phyloP scores from a whole-genome alignment of 1,140 invertebrate species.

The Bombus pyrosoma region DNA sequence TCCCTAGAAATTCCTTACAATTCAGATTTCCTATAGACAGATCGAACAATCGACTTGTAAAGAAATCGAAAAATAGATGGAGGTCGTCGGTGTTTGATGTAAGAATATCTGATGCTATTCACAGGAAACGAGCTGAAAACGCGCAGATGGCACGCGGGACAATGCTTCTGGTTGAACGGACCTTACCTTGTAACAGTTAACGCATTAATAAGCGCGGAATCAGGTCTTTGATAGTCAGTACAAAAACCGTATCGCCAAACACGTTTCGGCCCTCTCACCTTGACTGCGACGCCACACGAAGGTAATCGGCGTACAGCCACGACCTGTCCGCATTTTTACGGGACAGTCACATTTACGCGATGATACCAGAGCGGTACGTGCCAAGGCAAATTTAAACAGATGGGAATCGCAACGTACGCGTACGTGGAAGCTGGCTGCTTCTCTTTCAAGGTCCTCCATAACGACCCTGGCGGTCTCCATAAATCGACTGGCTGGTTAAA shows the following conservation, averaged over 20 bases:
- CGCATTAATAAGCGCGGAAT: constrained; percentile 1
- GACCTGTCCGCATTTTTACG: not conserved
- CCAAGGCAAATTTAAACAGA: constrained; percentile 16
- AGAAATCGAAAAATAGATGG: not conserved
- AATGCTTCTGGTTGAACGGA: not conserved
- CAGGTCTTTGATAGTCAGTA: constrained; percentile 6
- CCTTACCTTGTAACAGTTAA: constrained; percentile 19
- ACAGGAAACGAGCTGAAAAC: not conserved
- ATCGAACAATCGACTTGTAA: not conserved
- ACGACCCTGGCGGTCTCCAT: constrained; percentile 1
- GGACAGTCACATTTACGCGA: not conserved
- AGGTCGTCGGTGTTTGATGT: not conserved
- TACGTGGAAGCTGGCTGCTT: constrained; percentile 15
- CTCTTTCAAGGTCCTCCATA: not conserved
- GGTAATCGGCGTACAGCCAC: not conserved
- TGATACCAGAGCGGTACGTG: not conserved
- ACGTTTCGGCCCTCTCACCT: not conserved
- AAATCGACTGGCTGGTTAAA: not conserved
- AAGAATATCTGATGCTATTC: not conserved
- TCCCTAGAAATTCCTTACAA: not conserved
- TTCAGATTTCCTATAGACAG: not conserved
- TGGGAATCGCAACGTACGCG: constrained; percentile 25
- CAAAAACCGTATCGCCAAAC: not conserved
- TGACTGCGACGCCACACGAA: not conserved
- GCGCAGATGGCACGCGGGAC: not conserved